Evolutionary conservation across 2,888 invertebrate genomes (phyloP), one percentile per base, ranked within the genome.

Genomic region (Parnassius smintheus): DNA sequence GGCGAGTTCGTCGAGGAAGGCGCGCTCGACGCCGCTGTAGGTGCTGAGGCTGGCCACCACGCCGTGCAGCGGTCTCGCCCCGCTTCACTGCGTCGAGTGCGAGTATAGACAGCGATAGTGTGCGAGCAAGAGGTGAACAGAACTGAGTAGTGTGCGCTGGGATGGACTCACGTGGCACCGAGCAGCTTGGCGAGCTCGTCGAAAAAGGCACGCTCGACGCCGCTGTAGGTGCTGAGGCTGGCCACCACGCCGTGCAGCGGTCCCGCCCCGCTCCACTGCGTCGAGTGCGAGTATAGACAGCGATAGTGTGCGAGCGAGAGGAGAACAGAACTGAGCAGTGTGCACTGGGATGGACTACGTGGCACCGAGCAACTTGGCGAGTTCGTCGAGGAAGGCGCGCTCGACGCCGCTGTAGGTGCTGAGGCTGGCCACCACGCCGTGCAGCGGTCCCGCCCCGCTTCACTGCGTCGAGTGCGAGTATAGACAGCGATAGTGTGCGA

Each of bases 41-140:
- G 95, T 94, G 72, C 97, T 97, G 68, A 97, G 93, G 10, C 96
- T 95, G 61, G 97, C 93, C 0, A 96, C 96, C 73, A 96, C 96
- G 52, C 93, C 94, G 0, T 80, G 72, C 22, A 98, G 83, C 0
- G 86, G 83, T 0, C 94, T 94, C 2, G 80, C 72, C 0, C 88
- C 76, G 80, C 1, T 82, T 71, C 72, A 73, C 9, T 85, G 80
- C 0, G 88, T 22, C 22, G 22, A 22, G 22, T 22, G 22, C 2
- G 22, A 22, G 22, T 22, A 22, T 22, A 22, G 22, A 22, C 22
- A 22, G 22, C 22, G 22, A 22, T 1, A 22, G 22, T 2, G 22
- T 22, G 22, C 22, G 22, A 2, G 22, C 22, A 2, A 22, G 22
- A 22, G 22, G 22, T 22, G 22, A 22, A 22, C 22, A 56, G 7